phyloP scores from a whole-genome alignment of 2,113 vertebrate species.

The Laterallus jamaicensis region DNA sequence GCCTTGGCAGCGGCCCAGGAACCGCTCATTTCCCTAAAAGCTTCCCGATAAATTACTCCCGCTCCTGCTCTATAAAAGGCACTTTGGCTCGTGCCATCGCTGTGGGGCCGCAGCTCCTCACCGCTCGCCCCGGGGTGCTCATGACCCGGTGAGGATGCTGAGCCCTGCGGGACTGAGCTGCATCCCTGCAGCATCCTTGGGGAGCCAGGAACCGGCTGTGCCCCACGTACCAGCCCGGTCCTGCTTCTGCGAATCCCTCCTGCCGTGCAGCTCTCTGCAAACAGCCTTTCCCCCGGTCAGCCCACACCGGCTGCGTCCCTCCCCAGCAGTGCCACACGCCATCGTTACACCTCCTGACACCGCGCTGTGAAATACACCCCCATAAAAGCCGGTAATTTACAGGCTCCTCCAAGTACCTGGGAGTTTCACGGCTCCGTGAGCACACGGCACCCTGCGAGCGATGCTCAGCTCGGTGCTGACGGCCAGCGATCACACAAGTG shows the following conservation, averaged over 20 bases:
- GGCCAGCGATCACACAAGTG: fast-evolving
- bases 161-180: fast-evolving
- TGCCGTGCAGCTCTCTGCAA: fast-evolving
- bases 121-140: fast-evolving
- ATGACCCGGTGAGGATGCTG: fast-evolving
- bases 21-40: conserved; percentile 65
- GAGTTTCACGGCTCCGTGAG: background rate
- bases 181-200: background rate
- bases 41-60: conserved; percentile 45
- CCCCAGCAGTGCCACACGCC: background rate
- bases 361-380: background rate
- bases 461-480: fast-evolving
- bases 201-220: background rate
- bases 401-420: background rate
- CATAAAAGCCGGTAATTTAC: background rate
- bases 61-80: conserved; percentile 15
- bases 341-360: background rate
- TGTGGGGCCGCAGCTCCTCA: background rate
- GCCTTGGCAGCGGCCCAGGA: conserved; percentile 57
- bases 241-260: background rate
- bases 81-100: background rate
- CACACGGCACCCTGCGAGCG: fast-evolving
- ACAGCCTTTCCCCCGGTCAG: background rate
- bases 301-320: fast-evolving
- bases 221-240: fast-evolving